Conservation (phyloP, 2,888 invertebrate genomes). For the Conchocele bisecta region DNA sequence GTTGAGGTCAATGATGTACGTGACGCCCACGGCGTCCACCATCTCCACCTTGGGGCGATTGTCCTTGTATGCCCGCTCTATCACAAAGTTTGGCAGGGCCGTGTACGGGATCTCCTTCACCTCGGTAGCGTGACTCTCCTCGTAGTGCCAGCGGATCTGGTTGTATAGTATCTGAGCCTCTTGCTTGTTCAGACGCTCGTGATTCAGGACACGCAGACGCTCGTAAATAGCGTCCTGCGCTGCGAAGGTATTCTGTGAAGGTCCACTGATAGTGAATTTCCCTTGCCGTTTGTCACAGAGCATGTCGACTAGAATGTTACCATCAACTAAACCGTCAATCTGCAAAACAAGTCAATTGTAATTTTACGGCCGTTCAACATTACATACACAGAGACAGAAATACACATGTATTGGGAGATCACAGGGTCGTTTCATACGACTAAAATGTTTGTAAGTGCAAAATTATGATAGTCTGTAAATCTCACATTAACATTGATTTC, state of each 20-base stretch:
- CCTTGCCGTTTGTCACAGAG: conserved; percentile 51
- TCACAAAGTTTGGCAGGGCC: conserved; percentile 37
- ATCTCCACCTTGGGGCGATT: conserved; percentile 38
- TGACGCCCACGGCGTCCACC: conserved; percentile 14
- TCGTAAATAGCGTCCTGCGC: conserved; percentile 47
- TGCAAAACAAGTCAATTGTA: conserved; percentile 23
- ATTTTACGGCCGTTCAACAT: too few species aligned
- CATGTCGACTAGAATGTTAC: conserved; percentile 41
- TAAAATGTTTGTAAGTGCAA: too few species aligned
- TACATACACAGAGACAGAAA: too few species aligned
- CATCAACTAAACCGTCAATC: conserved; percentile 45
- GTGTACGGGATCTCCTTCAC: conserved; percentile 37
- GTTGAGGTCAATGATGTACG: conserved; percentile 52
- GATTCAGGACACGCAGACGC: conserved; percentile 28
- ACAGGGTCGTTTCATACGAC: too few species aligned
- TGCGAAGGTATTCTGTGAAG: conserved; percentile 36
- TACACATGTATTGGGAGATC: too few species aligned
- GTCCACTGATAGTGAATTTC: conserved; percentile 43
- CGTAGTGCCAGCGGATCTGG: conserved; percentile 49
- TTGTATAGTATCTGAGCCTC: conserved; percentile 42
- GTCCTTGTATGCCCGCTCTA: conserved; percentile 49
- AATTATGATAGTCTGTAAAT: too few species aligned
- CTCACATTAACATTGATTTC: too few species aligned
- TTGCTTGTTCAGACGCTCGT: conserved; percentile 36
- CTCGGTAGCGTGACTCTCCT: conserved; percentile 31